Conservation (phyloP, 2,113 vertebrate species). For the Passer montanus region DNA sequence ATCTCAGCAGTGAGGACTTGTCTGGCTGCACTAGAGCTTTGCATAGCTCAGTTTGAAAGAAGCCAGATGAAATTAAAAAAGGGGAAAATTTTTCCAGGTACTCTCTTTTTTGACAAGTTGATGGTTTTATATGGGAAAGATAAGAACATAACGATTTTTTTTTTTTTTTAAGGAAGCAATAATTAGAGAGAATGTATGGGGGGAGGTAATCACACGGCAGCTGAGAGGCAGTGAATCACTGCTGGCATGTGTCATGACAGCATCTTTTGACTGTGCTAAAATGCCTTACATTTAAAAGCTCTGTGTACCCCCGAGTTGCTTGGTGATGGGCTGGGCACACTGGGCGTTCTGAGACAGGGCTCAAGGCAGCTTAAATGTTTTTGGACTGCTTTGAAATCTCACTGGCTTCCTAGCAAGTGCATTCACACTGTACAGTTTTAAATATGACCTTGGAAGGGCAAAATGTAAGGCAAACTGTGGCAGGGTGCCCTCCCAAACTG, state of each 20-base stretch:
- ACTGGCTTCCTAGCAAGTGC: not conserved
- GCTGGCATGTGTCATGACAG: not conserved
- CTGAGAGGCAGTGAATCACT: slow-evolving; percentile 21
- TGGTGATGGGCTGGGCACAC: not conserved
- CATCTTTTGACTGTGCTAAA: not conserved
- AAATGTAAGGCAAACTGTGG: not conserved
- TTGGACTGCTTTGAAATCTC: not conserved
- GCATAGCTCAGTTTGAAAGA: slow-evolving; percentile 32
- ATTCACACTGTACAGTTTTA: not conserved
- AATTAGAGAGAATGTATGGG: not conserved
- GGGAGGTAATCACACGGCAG: not conserved
- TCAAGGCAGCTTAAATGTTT: not conserved
- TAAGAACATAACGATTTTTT: not conserved
- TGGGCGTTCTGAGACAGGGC: not conserved
- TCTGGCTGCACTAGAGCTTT: slow-evolving; percentile 4
- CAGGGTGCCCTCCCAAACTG: not conserved
- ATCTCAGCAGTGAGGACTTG: slow-evolving; percentile 42
- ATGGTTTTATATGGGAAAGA: slow-evolving; percentile 11
- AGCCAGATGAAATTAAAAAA: slow-evolving; percentile 35
- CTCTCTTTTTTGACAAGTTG: slow-evolving; percentile 37
- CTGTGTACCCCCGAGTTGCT: not conserved
- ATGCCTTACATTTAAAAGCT: not conserved
- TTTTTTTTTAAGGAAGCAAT: not conserved
- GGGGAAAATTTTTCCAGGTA: slow-evolving; percentile 8
- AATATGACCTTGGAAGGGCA: slow-evolving; percentile 3